These are phyloP conservation scores for Empis stercorea DNA, from an alignment of 2,888 invertebrate genomes.

Conservation along the genomic window DNA sequence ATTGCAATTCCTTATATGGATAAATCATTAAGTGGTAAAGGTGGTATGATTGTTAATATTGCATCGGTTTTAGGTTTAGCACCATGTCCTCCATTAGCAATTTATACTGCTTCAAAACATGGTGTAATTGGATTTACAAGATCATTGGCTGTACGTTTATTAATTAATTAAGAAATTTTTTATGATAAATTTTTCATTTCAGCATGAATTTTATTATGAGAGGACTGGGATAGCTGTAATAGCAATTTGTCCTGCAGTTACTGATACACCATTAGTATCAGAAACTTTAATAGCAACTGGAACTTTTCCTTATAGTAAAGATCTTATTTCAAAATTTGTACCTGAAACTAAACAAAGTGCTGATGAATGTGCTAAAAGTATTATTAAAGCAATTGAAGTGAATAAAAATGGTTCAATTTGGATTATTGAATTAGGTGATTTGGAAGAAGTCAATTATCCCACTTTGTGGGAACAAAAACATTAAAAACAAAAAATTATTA, in stretches of 20 bases:
- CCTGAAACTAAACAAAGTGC: conserved; percentile 19
- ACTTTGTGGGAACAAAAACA: too few species aligned
- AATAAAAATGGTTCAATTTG: conserved; percentile 26
- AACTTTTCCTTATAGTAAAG: conserved; percentile 17
- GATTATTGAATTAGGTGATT: conserved; percentile 25
- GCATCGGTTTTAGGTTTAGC: conserved; percentile 28
- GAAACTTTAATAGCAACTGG: conserved; percentile 14
- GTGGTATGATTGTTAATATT: conserved; percentile 33
- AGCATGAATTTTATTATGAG: conserved; percentile 17
- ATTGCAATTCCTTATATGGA: conserved; percentile 34
- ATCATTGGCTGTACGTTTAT: conserved; percentile 20
- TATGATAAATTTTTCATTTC: conserved; percentile 2
- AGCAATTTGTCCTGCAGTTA: conserved; percentile 22
- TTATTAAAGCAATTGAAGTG: conserved; percentile 25
- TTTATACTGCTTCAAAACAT: conserved; percentile 31
- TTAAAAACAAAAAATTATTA: too few species aligned
- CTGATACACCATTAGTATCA: conserved; percentile 13
- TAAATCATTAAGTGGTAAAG: conserved; percentile 22
- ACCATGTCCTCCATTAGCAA: conserved; percentile 22
- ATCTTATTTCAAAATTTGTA: conserved; percentile 19
- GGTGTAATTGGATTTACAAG: conserved; percentile 34
- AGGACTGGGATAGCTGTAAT: conserved; percentile 21
- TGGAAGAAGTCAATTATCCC: conserved; percentile 20
- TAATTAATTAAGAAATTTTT: background rate
- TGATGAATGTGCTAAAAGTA: conserved; percentile 22